These are phyloP conservation scores for Sylvicola fuscatus DNA, from an alignment of 2,888 invertebrate species.

Conservation along the genomic window DNA sequence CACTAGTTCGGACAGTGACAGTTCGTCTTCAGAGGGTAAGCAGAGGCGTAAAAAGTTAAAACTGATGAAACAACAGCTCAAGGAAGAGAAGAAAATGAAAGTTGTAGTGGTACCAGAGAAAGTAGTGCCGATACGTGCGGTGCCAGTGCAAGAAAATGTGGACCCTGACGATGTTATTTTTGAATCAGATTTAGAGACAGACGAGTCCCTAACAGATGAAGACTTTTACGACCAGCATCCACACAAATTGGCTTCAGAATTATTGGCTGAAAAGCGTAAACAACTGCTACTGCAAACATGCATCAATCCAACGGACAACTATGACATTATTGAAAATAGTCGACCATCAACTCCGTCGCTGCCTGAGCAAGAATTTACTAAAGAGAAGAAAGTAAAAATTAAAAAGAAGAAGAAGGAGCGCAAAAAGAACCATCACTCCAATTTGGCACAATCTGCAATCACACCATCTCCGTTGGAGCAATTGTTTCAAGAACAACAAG, in stretches of 20 bases:
- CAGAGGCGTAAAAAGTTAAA: constrained; percentile 22
- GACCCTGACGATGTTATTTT: constrained; percentile 39
- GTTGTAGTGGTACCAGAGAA: constrained; percentile 13
- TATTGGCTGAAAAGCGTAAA: constrained; percentile 54
- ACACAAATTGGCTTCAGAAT: constrained; percentile 47
- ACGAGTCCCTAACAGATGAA: constrained; percentile 70
- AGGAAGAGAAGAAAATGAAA: constrained; percentile 17
- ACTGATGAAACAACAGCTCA: constrained; percentile 27
- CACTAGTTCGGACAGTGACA: constrained; percentile 29
- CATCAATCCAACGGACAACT: constrained; percentile 37
- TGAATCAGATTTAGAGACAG: constrained; percentile 70
- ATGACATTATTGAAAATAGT: constrained; percentile 37
- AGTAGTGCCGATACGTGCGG: constrained; percentile 21
- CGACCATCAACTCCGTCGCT: constrained; percentile 40
- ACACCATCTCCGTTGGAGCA: constrained; percentile 31
- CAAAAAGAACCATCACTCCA: constrained; percentile 26
- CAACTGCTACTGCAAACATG: constrained; percentile 40
- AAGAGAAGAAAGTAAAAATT: constrained; percentile 30
- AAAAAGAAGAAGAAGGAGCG: constrained; percentile 49
- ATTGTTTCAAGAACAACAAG: constrained; percentile 21
- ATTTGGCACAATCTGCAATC: constrained; percentile 13
- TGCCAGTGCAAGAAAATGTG: constrained; percentile 18
- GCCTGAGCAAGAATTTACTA: constrained; percentile 20
- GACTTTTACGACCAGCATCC: constrained; percentile 76
- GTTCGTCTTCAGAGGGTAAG: constrained; percentile 19